These are phyloP conservation scores for Lochmaea capreae DNA, from an alignment of 2,888 invertebrate species.

Conservation along the genomic window DNA sequence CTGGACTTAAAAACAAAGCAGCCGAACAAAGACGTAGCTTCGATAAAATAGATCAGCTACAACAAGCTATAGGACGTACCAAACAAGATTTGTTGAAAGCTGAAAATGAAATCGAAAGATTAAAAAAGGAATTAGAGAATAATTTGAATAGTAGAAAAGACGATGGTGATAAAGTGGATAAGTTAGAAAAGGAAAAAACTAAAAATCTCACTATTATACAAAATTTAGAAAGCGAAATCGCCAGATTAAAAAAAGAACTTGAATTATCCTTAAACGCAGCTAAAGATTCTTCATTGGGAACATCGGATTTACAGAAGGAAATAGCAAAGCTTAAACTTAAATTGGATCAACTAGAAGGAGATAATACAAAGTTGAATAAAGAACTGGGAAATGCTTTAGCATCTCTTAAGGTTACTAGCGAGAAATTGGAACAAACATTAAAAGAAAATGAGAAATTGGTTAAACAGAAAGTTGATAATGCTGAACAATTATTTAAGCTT, in stretches of 20 bases:
- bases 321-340: conserved; percentile 45
- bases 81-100: conserved; percentile 42
- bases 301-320: conserved; percentile 46
- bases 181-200: conserved; percentile 49
- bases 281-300: conserved; percentile 41
- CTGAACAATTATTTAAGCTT: conserved; percentile 40
- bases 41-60: conserved; percentile 44
- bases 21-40: conserved; percentile 42
- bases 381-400: conserved; percentile 38
- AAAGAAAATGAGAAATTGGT: conserved; percentile 43
- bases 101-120: conserved; percentile 45
- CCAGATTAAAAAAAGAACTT: conserved; percentile 49
- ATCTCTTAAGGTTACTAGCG: conserved; percentile 22
- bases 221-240: conserved; percentile 47
- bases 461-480: conserved; percentile 35
- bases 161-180: conserved; percentile 42
- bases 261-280: conserved; percentile 45
- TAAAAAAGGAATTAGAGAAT: conserved; percentile 48
- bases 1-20: conserved; percentile 38
- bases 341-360: conserved; percentile 42
- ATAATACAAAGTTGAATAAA: conserved; percentile 45
- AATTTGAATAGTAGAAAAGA: conserved; percentile 40
- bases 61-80: conserved; percentile 44
- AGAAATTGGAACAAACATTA: conserved; percentile 24
- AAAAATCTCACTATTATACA: conserved; percentile 45